Percentiles rank a stretch among this genome's conserved stretches.
These are phyloP conservation scores for Ornithoptera priamus DNA, from an alignment of 2,888 invertebrate species.

Conservation along the genomic window DNA sequence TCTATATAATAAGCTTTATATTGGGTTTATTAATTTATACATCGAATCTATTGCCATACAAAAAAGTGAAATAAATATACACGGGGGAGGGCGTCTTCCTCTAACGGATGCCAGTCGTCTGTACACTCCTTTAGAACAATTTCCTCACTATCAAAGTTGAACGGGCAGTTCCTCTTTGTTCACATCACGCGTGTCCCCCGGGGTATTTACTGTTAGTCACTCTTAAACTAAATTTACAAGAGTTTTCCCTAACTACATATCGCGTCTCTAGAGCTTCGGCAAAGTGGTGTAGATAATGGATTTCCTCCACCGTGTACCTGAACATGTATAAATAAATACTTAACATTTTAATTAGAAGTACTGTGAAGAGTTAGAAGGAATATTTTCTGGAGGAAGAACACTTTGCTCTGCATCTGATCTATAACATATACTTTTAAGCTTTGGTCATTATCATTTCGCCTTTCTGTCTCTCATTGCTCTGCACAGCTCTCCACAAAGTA, in stretches of 20 bases:
- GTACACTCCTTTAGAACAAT: conserved; percentile 21
- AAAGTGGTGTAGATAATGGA: conserved; percentile 10
- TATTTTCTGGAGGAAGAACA: no score
- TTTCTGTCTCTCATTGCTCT: no score
- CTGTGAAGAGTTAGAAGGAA: no score
- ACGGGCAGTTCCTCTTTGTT: conserved; percentile 17
- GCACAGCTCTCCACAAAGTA: no score
- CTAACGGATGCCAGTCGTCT: conserved; percentile 8
- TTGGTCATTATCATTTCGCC: no score
- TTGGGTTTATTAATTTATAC: no score
- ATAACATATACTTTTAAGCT: no score
- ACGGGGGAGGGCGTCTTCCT: neutral
- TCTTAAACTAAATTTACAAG: conserved; percentile 24
- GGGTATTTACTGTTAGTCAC: conserved; percentile 13
- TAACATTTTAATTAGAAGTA: no score
- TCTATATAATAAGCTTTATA: no score
- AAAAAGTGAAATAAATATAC: neutral
- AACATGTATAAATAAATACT: no score
- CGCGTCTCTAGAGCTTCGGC: neutral
- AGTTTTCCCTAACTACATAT: conserved; percentile 19
- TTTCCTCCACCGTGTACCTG: neutral
- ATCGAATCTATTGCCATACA: neutral
- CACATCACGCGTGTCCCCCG: conserved; percentile 23
- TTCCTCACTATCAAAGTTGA: conserved; percentile 22
- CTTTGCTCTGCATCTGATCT: no score